Evolutionary conservation across 2,888 invertebrate species (phyloP).

Genomic region (Athripsodes cinereus): DNA sequence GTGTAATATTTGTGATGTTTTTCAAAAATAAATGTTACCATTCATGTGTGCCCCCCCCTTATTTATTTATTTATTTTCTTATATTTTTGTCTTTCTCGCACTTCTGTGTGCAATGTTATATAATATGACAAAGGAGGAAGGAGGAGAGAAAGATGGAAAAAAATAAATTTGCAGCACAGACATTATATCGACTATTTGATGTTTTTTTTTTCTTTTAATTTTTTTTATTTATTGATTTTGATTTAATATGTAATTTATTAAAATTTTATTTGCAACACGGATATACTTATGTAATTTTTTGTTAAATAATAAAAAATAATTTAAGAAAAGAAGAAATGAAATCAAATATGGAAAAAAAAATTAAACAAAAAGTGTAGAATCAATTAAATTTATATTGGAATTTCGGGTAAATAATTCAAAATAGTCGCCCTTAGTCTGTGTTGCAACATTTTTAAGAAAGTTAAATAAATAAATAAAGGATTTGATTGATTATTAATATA

Average conservation of each 20-base stretch:
- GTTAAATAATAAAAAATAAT: neutral
- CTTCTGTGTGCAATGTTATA: no score
- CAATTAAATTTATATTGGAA: neutral
- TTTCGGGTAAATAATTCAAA: no score
- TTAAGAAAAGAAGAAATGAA: neutral
- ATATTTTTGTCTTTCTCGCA: neutral
- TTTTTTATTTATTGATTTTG: conserved; percentile 5
- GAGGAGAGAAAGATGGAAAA: conserved; percentile 10
- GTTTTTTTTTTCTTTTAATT: conserved; percentile 29
- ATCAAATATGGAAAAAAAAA: no score
- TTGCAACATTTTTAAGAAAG: conserved; percentile 10
- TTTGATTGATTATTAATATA: conserved; percentile 25
- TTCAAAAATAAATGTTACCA: no score
- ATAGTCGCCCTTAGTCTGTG: conserved; percentile 14
- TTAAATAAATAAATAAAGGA: conserved; percentile 27
- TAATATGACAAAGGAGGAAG: neutral
- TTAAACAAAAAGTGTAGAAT: neutral
- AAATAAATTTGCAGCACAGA: conserved; percentile 24
- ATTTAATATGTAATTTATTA: neutral
- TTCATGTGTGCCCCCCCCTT: neutral
- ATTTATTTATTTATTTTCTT: conserved; percentile 5
- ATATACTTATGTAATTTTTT: neutral
- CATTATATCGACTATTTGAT: conserved; percentile 44
- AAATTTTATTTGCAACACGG: conserved; percentile 6
- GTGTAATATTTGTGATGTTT: no score